These are phyloP conservation scores for Erpobdella octoculata DNA, from an alignment of 2,888 invertebrate genomes.

Conservation along the genomic window DNA sequence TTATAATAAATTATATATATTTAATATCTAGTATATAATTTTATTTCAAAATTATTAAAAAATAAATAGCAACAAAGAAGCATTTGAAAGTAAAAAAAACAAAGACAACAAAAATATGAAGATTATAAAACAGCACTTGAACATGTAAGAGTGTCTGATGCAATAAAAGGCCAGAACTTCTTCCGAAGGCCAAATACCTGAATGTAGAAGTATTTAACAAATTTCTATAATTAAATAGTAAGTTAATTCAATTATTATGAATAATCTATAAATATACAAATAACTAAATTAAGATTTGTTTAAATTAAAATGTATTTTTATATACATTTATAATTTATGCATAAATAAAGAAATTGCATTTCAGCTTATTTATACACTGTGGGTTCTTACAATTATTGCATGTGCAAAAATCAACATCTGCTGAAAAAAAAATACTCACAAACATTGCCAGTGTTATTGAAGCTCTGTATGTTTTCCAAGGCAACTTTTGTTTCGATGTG, in stretches of 20 bases:
- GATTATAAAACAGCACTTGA: conserved; percentile 55
- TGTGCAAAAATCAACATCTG: too few species aligned
- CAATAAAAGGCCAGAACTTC: conserved; percentile 56
- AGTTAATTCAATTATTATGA: not conserved
- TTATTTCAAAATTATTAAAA: not conserved
- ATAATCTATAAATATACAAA: not conserved
- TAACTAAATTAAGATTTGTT: not conserved
- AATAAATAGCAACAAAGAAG: not conserved
- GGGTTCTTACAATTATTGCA: too few species aligned
- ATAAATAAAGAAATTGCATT: too few species aligned
- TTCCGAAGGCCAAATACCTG: conserved; percentile 51
- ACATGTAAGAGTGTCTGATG: conserved; percentile 61
- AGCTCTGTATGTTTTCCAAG: conserved; percentile 41
- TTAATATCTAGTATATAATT: too few species aligned
- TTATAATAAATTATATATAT: too few species aligned
- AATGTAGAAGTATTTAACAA: conserved; percentile 15
- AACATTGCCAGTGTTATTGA: conserved; percentile 50
- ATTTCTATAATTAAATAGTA: too few species aligned
- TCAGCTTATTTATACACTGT: too few species aligned
- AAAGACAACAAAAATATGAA: too few species aligned
- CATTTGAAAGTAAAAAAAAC: too few species aligned
- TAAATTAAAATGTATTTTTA: not conserved
- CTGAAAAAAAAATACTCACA: conserved; percentile 48
- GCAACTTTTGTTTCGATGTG: not conserved
- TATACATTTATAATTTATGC: too few species aligned